A percentile compares a stretch with the other conserved stretches of the same genome.
phyloP scores from a whole-genome alignment of 2,113 vertebrate species.

The Onychostoma macrolepis region DNA sequence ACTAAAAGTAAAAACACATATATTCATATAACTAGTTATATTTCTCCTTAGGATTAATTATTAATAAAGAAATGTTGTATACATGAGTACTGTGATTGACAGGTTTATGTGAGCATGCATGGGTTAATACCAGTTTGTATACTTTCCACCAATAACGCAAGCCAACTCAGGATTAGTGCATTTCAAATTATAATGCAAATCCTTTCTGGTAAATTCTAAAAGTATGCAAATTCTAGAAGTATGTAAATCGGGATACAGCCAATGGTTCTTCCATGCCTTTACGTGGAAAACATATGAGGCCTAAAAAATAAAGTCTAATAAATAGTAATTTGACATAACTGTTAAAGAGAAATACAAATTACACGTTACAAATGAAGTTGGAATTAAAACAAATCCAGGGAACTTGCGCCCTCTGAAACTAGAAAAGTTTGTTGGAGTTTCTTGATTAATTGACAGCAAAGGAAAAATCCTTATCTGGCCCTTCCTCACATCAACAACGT shows the following conservation, averaged over 20 bases:
- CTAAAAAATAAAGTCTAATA: background rate
- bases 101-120: background rate
- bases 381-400: background rate
- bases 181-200: background rate
- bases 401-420: background rate
- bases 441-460: slow-evolving; percentile 6
- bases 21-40: too few species aligned
- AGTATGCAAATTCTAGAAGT: background rate
- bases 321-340: background rate
- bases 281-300: background rate
- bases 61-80: background rate
- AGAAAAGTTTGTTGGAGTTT: background rate
- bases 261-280: background rate
- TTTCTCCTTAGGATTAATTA: too few species aligned
- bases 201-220: background rate
- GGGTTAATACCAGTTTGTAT: background rate
- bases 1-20: too few species aligned
- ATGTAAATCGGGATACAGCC: background rate
- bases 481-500: background rate
- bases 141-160: background rate
- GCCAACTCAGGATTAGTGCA: background rate
- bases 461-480: slow-evolving; percentile 1
- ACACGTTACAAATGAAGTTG: slow-evolving; percentile 2
- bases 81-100: background rate
- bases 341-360: background rate